phyloP scores from a whole-genome alignment of 2,113 vertebrate species.

The Thunnus maccoyii region DNA sequence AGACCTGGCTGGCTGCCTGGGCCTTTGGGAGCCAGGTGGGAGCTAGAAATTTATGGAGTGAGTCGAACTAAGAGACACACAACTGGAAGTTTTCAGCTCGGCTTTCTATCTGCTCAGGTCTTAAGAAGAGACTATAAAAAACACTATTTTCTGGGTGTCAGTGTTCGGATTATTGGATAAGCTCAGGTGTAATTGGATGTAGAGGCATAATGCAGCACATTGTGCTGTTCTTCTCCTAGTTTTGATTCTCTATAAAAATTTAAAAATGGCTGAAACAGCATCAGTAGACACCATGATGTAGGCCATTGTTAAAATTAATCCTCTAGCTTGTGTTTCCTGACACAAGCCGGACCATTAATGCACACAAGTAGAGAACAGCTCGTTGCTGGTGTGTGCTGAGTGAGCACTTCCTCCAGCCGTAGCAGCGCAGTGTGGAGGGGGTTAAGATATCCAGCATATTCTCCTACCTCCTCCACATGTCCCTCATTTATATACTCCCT shows the following conservation, averaged over 20 bases:
- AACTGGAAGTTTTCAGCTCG: neutral
- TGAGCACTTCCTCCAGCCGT: conserved; percentile 49
- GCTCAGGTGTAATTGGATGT: conserved; percentile 10
- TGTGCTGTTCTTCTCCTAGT: neutral
- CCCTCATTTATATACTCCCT: neutral
- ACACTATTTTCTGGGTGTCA: neutral
- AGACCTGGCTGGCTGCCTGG: conserved; percentile 43
- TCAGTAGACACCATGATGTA: neutral
- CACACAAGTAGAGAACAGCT: conserved; percentile 1
- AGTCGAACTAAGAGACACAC: conserved; percentile 15
- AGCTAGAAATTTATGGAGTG: conserved; percentile 25
- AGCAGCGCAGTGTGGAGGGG: conserved; percentile 14
- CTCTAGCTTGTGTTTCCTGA: conserved; percentile 36
- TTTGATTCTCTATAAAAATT: neutral
- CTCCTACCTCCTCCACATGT: conserved; percentile 4
- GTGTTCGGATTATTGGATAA: conserved; percentile 9
- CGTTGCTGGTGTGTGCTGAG: conserved; percentile 50
- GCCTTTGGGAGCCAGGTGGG: conserved; percentile 26
- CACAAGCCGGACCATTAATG: conserved; percentile 25
- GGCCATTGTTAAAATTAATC: conserved; percentile 34
- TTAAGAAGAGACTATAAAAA: neutral
- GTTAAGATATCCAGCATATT: neutral
- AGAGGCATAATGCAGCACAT: conserved; percentile 13
- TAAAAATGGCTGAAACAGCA: conserved; percentile 36
- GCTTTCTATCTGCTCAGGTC: neutral